These are phyloP conservation scores for Exocentrus adspersus DNA, from an alignment of 2,888 invertebrate genomes.

Conservation along the genomic window DNA sequence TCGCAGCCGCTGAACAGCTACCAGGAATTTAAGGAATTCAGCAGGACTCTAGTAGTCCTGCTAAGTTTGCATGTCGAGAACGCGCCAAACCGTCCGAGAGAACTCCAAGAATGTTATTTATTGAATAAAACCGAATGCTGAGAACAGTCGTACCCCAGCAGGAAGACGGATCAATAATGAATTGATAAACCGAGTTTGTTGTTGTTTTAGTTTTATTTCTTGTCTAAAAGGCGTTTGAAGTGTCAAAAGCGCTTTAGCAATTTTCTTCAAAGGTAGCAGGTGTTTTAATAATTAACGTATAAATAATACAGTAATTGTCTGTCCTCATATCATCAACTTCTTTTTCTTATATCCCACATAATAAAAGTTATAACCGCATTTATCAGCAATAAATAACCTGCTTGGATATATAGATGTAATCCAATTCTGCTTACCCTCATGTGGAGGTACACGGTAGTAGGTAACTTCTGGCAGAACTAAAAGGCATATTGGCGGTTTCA, in stretches of 20 bases:
- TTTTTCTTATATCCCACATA: constrained; percentile 4
- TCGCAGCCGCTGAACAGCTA: constrained; percentile 24
- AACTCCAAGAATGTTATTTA: constrained; percentile 13
- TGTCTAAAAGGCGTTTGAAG: neutral
- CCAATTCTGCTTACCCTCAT: constrained; percentile 2
- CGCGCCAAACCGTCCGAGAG: constrained; percentile 23
- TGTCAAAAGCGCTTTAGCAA: too few relatives aligned
- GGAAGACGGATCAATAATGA: neutral
- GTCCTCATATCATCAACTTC: neutral
- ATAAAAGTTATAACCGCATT: neutral
- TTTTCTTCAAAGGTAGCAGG: too few relatives aligned
- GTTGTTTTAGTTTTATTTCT: too few relatives aligned
- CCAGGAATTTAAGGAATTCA: constrained; percentile 36
- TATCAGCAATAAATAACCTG: neutral
- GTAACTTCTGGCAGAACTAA: constrained; percentile 4
- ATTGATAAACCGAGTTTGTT: too few relatives aligned
- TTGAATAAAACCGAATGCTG: constrained; percentile 11
- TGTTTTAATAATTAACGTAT: constrained; percentile 4
- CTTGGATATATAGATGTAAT: neutral
- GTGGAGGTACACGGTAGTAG: neutral
- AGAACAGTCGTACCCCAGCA: neutral
- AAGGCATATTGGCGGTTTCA: too few relatives aligned
- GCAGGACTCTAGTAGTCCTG: constrained; percentile 42
- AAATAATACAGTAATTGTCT: neutral
- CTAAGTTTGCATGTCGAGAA: constrained; percentile 38